Evolutionary conservation across 1,140 invertebrate species (phyloP).

Genomic region (Nephotettix cincticeps): DNA sequence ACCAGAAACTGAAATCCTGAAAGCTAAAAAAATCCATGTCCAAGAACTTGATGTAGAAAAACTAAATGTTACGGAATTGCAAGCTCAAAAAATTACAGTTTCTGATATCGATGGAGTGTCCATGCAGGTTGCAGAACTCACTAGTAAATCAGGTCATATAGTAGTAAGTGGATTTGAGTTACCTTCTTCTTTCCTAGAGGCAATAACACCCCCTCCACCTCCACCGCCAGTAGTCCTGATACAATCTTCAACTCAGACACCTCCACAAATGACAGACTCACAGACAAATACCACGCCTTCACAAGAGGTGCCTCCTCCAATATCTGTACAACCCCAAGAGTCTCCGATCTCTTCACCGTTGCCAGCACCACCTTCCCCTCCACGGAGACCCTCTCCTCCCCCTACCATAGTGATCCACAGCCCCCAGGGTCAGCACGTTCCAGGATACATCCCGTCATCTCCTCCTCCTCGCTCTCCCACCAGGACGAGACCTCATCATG

Average conservation of each 20-base stretch:
- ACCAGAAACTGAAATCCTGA: conserved; percentile 44
- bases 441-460: conserved; percentile 9
- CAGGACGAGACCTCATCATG: neutral
- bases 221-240: conserved; percentile 9
- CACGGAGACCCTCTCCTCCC: neutral
- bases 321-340: neutral
- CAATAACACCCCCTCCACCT: conserved; percentile 39
- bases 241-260: conserved; percentile 29
- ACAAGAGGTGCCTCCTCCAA: neutral
- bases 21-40: conserved; percentile 60
- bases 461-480: conserved; percentile 11
- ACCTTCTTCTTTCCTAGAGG: conserved; percentile 48
- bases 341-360: neutral
- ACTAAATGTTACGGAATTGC: conserved; percentile 70
- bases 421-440: conserved; percentile 23
- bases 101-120: conserved; percentile 74
- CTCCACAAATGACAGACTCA: conserved; percentile 12
- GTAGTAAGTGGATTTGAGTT: conserved; percentile 63
- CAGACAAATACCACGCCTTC: conserved; percentile 20
- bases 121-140: conserved; percentile 65
- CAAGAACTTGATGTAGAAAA: conserved; percentile 74
- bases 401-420: conserved; percentile 25
- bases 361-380: neutral
- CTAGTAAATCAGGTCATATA: conserved; percentile 61
- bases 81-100: conserved; percentile 73